Base-by-base conservation (phyloP, 37 sponge, comb jelly and placozoan species). In the Ephydatia muelleri region DNA sequence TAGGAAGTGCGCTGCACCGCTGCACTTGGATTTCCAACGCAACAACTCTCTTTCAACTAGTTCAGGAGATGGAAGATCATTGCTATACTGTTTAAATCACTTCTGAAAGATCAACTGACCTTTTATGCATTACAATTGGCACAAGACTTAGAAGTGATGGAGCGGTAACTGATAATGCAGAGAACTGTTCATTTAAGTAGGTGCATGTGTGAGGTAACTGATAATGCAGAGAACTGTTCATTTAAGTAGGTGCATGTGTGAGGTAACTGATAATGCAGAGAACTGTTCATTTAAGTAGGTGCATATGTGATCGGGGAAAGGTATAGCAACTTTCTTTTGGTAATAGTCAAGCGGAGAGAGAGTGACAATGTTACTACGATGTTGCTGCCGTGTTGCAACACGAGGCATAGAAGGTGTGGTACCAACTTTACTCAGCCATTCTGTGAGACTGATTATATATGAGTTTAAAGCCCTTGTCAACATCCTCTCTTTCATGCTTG, bases 401-500 rank as follows among this genome's bases (percentile, higher is more conserved):
- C 85, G 78, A 64, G 90, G 85, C 72, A 72, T 89, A 33, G 77
- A 67, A 71, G 84, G 89, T 72, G 25, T 37, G 28, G 64, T 83
- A 26, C 81, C 68, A 22, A 80, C 84, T 65, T 84, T 79, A n/a
- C 30, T 72, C 85, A 75, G 82, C 85, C 80, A 84, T 66, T 25
- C 32, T 30, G 22, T 68, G 34, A 75, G 36, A 26, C 23, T 89
- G 90, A 14, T 72, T 35, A 74, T 57, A 89, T 49, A 88, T 77
- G 25, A 36, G 26, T 57, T 14, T 34, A 90, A 80, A 90, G 48
- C 67, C 34, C 6, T 16, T 16, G 6, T 85, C 85, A 85, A 90
- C 39, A 2, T 85, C 29, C 48, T 32, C 35, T 26, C 89, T 38
- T 49, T 73, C 76, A 28, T 26, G 34, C 29, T 81, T 90, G 77